A percentile compares a stretch with the other conserved stretches of the same genome.
Evolutionary conservation across 2,797 vertebrate species (phyloP).

Genomic region (Lerista edwardsae): DNA sequence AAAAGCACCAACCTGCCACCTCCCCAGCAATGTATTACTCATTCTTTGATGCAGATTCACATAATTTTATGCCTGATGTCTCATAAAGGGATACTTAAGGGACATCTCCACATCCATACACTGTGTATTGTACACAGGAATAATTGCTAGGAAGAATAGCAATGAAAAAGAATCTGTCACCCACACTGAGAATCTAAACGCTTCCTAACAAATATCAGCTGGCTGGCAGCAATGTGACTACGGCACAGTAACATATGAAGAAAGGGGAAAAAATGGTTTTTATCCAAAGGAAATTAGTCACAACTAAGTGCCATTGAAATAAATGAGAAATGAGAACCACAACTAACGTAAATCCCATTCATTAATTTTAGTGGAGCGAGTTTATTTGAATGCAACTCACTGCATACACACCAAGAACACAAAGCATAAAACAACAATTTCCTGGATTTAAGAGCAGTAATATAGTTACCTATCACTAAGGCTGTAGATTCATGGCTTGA

Average conservation of each 20-base stretch:
- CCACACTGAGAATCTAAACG: background rate
- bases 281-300: too few relatives aligned
- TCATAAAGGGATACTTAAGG: background rate
- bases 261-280: too few relatives aligned
- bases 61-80: background rate
- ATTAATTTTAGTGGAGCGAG: too few relatives aligned
- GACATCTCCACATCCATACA: background rate
- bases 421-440: constrained; percentile 20
- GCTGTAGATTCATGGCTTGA: constrained; percentile 78
- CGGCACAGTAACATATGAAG: background rate
- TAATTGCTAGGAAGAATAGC: background rate
- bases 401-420: too few relatives aligned
- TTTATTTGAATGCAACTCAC: too few relatives aligned
- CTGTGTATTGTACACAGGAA: too few relatives aligned
- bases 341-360: too few relatives aligned
- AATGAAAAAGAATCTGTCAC: background rate
- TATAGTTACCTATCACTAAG: constrained; percentile 76
- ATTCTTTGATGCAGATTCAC: background rate
- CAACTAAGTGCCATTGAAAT: too few relatives aligned
- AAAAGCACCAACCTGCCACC: background rate
- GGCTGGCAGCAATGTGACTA: background rate
- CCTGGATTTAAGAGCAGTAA: background rate
- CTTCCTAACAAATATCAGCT: background rate
- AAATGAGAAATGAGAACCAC: too few relatives aligned
- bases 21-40: background rate